These are phyloP conservation scores for Clostera curtula DNA, from an alignment of 2,888 invertebrate genomes.

Conservation along the genomic window DNA sequence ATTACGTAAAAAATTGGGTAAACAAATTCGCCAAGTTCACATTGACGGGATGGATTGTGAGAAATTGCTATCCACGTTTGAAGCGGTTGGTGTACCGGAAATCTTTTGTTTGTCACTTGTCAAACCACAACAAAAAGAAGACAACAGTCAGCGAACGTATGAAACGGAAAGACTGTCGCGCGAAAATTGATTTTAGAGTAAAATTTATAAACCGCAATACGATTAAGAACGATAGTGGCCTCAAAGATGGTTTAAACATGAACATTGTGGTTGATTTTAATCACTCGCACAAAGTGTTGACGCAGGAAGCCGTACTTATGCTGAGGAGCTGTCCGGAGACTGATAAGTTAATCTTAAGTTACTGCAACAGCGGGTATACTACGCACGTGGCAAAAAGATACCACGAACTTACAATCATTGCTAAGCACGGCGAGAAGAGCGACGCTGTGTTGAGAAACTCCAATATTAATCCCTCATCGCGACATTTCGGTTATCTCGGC, in stretches of 20 bases:
- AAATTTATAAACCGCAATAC: constrained; percentile 27
- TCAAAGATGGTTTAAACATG: constrained; percentile 28
- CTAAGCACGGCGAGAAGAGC: constrained; percentile 1
- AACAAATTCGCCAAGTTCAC: constrained; percentile 30
- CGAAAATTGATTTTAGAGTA: constrained; percentile 31
- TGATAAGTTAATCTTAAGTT: constrained; percentile 13
- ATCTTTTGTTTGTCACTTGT: constrained; percentile 25
- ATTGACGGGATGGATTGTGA: constrained; percentile 26
- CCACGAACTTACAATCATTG: constrained; percentile 13
- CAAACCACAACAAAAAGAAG: constrained; percentile 22
- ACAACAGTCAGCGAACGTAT: constrained; percentile 1
- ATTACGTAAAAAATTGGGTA: constrained; percentile 25
- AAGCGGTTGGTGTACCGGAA: constrained; percentile 28
- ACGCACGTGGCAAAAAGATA: constrained; percentile 12
- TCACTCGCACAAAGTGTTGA: constrained; percentile 26
- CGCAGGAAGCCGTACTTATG: constrained; percentile 13
- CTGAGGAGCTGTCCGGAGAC: constrained; percentile 21
- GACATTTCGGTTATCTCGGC: constrained; percentile 7
- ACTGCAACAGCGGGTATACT: constrained; percentile 10
- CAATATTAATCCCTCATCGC: constrained; percentile 10
- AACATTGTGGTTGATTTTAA: constrained; percentile 18
- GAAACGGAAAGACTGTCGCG: constrained; percentile 23
- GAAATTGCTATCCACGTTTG: constrained; percentile 17
- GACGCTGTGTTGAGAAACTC: constrained; percentile 5
- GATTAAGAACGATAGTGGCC: constrained; percentile 23